Conservation (phyloP, 92 coral and sea anemone species). For the Zoanthus solanderi region DNA sequence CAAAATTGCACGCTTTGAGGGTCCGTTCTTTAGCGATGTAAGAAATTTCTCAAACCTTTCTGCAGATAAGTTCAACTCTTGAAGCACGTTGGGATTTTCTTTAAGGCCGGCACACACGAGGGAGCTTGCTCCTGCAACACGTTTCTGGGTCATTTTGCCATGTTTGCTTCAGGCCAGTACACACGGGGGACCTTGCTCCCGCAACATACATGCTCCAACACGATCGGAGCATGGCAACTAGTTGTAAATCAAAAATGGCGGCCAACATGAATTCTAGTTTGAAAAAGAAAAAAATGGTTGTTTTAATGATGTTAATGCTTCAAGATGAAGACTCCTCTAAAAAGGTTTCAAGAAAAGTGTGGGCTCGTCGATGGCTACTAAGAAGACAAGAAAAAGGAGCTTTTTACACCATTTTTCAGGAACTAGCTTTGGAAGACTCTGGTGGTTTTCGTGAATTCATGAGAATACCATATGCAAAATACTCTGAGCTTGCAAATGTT, state of each 20-base stretch:
- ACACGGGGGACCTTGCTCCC: no score
- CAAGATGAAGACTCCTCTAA: conserved; percentile 13
- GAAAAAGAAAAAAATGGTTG: conserved; percentile 20
- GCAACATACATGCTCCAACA: no score
- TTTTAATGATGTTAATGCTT: conserved; percentile 29
- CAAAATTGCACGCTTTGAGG: conserved; percentile 34
- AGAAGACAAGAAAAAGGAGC: conserved; percentile 32
- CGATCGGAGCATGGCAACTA: no score
- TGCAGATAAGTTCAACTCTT: neutral
- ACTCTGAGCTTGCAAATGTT: conserved; percentile 11
- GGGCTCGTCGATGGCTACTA: conserved; percentile 25
- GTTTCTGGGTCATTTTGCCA: no score
- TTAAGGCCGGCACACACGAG: no score
- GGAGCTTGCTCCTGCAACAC: no score
- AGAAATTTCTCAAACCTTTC: neutral
- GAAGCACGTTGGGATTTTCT: neutral
- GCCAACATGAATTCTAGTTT: neutral
- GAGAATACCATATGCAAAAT: conserved; percentile 40
- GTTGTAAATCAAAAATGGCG: neutral
- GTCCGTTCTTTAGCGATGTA: conserved; percentile 5
- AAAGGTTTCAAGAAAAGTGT: conserved; percentile 37
- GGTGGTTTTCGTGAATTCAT: conserved; percentile 37
- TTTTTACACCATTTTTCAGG: conserved; percentile 31
- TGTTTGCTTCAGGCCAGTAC: no score
- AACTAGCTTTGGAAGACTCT: conserved; percentile 27